Conservation (phyloP, 2,888 invertebrate species). For the Raillietiella orientalis region DNA sequence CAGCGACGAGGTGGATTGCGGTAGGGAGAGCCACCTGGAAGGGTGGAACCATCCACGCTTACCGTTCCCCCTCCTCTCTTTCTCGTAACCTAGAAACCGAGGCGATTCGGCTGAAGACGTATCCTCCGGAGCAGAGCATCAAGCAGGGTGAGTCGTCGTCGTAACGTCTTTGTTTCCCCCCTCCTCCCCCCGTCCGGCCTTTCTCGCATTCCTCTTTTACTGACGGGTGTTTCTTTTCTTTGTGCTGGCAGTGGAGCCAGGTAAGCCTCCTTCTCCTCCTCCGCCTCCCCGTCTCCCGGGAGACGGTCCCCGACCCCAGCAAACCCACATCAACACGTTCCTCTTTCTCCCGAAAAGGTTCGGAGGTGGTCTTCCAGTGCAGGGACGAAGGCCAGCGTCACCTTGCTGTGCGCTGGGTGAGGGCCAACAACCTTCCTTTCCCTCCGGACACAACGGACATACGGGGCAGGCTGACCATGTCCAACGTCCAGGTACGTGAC, state of each 20-base stretch:
- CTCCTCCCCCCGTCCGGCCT: too few species aligned
- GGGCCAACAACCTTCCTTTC: slow-evolving; percentile 31
- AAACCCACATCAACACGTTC: slow-evolving; percentile 1
- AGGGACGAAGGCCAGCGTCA: slow-evolving; percentile 54
- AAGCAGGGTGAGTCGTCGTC: slow-evolving; percentile 47
- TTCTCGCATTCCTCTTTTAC: too few species aligned
- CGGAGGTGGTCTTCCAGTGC: slow-evolving; percentile 73
- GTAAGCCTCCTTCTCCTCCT: too few species aligned
- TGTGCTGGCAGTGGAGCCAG: too few species aligned
- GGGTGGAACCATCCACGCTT: too few species aligned
- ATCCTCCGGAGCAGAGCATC: slow-evolving; percentile 38
- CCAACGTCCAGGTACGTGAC: slow-evolving; percentile 27
- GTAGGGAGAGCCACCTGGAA: too few species aligned
- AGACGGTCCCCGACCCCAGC: slow-evolving; percentile 3
- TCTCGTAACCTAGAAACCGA: too few species aligned
- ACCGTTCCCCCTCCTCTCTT: too few species aligned
- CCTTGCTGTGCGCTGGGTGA: slow-evolving; percentile 36
- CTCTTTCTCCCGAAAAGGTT: slow-evolving; percentile 21
- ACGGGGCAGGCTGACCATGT: slow-evolving; percentile 55
- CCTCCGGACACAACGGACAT: slow-evolving; percentile 38
- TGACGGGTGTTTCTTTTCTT: too few species aligned
- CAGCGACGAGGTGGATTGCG: slow-evolving; percentile 13
- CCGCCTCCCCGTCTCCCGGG: slow-evolving; percentile 1
- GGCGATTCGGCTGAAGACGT: slow-evolving; percentile 37
- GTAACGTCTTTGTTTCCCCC: too few species aligned